Evolutionary conservation across 2,113 vertebrate genomes (phyloP), one percentile per base, ranked within the genome.

Genomic region (Corynorhinus townsendii): DNA sequence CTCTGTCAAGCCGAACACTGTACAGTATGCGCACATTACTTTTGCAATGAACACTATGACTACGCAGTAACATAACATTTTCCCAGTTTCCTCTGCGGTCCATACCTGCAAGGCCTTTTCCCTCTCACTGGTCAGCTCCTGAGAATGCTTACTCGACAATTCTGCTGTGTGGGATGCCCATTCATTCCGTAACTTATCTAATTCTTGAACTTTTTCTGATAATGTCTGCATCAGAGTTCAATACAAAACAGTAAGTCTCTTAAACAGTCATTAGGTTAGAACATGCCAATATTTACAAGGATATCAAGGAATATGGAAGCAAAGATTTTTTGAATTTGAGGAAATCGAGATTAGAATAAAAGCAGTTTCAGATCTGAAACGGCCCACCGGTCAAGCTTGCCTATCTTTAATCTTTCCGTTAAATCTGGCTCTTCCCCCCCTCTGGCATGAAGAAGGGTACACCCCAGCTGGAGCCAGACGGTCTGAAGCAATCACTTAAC

Each of bases 181-280:
- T n/a, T 99, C 99, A 0, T 93, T 98, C 52, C 98, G 98, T 81
- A 99, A 94, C 47, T 99, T 99, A 80, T 99, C 99, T 85, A 99
- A 86, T 95, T 99, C 99, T 89, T 98, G 98, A 22, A 98, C 98
- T 97, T 99, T 99, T 97, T 99, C 99, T 80, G 98, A 98, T 83
- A 99, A 97, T 56, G 97, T 98, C 99, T 99, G 86, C 62, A 89
- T 30, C 33, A 89, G 28, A 96, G 77, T 89, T 91, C 88, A 90
- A 72, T 6, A 91, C 8, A 95, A 89, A 84, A 91, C 76, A 91
- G 96, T 93, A 94, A 88, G 35, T 56, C 16, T 91, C 52, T 4
- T 80, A 26, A 95, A 80, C 26, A 72, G 9, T 56, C 40, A 72
- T 45, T 38, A 82, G 26, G 93, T 54, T 88, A 95, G 33, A 89